Conservation (phyloP, 2,888 invertebrate genomes). For the Molanna angustata region DNA sequence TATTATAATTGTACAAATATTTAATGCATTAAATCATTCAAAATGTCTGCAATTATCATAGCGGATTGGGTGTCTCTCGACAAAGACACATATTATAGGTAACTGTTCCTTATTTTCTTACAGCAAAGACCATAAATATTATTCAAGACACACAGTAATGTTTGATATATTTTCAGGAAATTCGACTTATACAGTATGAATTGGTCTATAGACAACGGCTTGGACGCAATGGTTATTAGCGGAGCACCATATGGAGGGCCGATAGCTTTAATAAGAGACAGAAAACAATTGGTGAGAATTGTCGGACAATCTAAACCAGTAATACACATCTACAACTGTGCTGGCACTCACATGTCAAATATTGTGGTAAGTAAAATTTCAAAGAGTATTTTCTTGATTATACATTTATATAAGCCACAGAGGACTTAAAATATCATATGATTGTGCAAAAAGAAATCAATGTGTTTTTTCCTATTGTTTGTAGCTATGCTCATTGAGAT, state of each 20-base stretch:
- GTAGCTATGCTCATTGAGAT: too few relatives aligned
- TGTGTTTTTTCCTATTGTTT: too few relatives aligned
- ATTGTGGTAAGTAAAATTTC: conserved; percentile 62
- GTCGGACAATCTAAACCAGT: conserved; percentile 73
- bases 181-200: conserved; percentile 83
- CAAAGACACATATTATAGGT: conserved; percentile 61
- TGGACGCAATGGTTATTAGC: conserved; percentile 74
- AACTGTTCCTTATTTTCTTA: conserved; percentile 25
- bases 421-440: too few relatives aligned
- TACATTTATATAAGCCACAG: too few relatives aligned
- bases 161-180: conserved; percentile 58
- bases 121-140: background rate
- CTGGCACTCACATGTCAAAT: conserved; percentile 75
- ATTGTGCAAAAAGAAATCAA: too few relatives aligned
- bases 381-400: too few relatives aligned
- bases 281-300: conserved; percentile 72
- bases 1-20: too few relatives aligned
- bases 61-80: conserved; percentile 65
- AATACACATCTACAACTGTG: conserved; percentile 80
- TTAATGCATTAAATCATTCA: background rate
- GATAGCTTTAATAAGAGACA: conserved; percentile 80
- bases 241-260: conserved; percentile 91
- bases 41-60: conserved; percentile 58
- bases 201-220: conserved; percentile 78
- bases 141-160: background rate